Evolutionary conservation across 2,888 invertebrate genomes (phyloP).

Genomic region (Merodon equestris): DNA sequence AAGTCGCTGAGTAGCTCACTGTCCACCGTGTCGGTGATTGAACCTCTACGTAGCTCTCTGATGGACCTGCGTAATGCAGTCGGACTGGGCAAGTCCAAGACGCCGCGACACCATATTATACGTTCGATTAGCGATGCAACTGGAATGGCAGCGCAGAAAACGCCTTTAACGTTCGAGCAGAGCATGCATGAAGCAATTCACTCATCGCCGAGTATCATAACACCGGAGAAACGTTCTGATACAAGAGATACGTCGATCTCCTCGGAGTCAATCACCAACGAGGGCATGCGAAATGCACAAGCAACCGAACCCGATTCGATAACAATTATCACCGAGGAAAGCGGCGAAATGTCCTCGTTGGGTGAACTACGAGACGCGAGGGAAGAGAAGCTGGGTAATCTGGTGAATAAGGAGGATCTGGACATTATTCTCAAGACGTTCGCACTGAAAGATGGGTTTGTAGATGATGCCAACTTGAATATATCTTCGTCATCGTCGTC

Average conservation of each 20-base stretch:
- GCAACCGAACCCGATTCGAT: conserved; percentile 27
- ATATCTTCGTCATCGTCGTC: conserved; percentile 21
- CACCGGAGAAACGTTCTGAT: conserved; percentile 54
- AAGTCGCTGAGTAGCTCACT: conserved; percentile 80
- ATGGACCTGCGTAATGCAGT: conserved; percentile 78
- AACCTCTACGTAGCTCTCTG: conserved; percentile 77
- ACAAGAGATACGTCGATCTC: conserved; percentile 7
- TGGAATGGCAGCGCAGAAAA: conserved; percentile 63
- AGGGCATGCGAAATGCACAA: conserved; percentile 8
- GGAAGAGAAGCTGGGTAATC: conserved; percentile 2
- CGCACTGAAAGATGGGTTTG: conserved; percentile 28
- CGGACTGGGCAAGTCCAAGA: conserved; percentile 69
- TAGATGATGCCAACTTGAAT: conserved; percentile 15
- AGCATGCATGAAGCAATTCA: conserved; percentile 37
- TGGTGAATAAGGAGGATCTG: conserved; percentile 37
- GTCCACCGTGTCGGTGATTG: conserved; percentile 78
- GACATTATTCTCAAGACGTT: conserved; percentile 42
- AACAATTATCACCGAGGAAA: conserved; percentile 54
- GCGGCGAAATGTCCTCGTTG: conserved; percentile 23
- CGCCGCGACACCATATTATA: conserved; percentile 62
- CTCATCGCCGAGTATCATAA: conserved; percentile 46
- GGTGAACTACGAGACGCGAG: background rate
- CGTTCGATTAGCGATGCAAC: conserved; percentile 76
- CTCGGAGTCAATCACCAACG: conserved; percentile 13
- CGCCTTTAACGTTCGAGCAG: conserved; percentile 8